phyloP scores from a whole-genome alignment of 2,888 invertebrate species.

The Neocrepidodera transversa region DNA sequence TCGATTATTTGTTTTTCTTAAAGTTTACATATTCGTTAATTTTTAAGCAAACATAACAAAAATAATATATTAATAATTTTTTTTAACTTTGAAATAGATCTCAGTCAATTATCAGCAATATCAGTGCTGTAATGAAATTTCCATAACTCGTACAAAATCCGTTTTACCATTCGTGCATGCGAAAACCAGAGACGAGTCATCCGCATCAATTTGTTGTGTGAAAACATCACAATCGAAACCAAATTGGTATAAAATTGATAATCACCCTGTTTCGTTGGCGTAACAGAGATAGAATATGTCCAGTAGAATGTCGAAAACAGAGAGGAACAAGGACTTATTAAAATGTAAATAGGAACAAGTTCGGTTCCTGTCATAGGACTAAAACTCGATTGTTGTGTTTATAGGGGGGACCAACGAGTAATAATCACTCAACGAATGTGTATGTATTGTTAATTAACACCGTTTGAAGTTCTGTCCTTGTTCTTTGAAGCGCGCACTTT shows the following conservation, averaged over 20 bases:
- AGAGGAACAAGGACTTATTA: slow-evolving; percentile 57
- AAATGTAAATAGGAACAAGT: slow-evolving; percentile 61
- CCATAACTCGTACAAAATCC: slow-evolving; percentile 40
- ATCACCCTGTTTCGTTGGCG: slow-evolving; percentile 56
- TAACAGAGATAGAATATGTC: slow-evolving; percentile 38
- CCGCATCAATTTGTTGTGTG: slow-evolving; percentile 53
- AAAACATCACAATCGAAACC: slow-evolving; percentile 60
- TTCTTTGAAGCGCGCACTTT: slow-evolving; percentile 34
- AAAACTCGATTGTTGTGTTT: slow-evolving; percentile 57
- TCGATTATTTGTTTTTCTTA: too few species aligned
- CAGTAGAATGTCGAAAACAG: slow-evolving; percentile 37
- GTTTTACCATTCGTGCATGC: slow-evolving; percentile 40
- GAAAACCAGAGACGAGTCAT: slow-evolving; percentile 48
- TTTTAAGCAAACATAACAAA: too few species aligned
- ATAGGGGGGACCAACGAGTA: slow-evolving; percentile 49
- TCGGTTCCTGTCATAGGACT: slow-evolving; percentile 58
- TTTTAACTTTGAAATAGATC: too few species aligned
- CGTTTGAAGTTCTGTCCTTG: slow-evolving; percentile 34
- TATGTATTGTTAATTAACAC: slow-evolving; percentile 59
- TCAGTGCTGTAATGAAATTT: slow-evolving; percentile 42
- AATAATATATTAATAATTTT: too few species aligned
- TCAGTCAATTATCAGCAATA: slow-evolving; percentile 19
- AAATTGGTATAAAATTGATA: slow-evolving; percentile 63
- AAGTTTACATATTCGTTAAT: too few species aligned
- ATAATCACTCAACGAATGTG: slow-evolving; percentile 56